A percentile compares a stretch with the other conserved stretches of the same genome.
phyloP scores from a whole-genome alignment of 2,888 invertebrate genomes.

The Tachystola acroxantha region DNA sequence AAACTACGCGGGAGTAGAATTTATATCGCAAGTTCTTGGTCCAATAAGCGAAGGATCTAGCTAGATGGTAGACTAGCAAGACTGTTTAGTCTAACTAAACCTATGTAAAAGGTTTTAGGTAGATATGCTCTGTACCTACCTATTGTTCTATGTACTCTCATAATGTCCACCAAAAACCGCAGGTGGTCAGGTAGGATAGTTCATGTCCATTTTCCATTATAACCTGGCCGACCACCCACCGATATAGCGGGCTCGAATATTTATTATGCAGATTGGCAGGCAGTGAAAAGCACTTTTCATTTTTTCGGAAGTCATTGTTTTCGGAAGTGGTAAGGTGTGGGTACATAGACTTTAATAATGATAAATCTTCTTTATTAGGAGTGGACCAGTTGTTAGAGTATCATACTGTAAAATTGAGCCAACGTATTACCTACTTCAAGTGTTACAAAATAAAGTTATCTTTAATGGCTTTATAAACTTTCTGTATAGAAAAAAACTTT shows the following conservation, averaged over 20 bases:
- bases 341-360: background rate
- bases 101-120: no score
- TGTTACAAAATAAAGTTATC: background rate
- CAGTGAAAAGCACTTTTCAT: constrained; percentile 7
- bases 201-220: constrained; percentile 2
- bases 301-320: constrained; percentile 10
- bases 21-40: constrained; percentile 18
- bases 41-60: no score
- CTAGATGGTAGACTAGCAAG: no score
- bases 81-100: no score
- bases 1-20: constrained; percentile 18
- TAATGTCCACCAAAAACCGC: no score
- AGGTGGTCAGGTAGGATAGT: background rate
- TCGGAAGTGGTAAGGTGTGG: background rate
- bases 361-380: no score
- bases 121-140: no score
- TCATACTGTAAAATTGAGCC: no score
- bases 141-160: no score
- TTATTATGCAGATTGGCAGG: constrained; percentile 10
- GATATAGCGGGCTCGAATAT: background rate
- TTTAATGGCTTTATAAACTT: no score
- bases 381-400: no score
- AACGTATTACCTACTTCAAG: background rate
- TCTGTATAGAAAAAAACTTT: no score
- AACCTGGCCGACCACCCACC: background rate